These are phyloP conservation scores for Drosophila monieri DNA, from an alignment of 2,888 invertebrate genomes.

Conservation along the genomic window DNA sequence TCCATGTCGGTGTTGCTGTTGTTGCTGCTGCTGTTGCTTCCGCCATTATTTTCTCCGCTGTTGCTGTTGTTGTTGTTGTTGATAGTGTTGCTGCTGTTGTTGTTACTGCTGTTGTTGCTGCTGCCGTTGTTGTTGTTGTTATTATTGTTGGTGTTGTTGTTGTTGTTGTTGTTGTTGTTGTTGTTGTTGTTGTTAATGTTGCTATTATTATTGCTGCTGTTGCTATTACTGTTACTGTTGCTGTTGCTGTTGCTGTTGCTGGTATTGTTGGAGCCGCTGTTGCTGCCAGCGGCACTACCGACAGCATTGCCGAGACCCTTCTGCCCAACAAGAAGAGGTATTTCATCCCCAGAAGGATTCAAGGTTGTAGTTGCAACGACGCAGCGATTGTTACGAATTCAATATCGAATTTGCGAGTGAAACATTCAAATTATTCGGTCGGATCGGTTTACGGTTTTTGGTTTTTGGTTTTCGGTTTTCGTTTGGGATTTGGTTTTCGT, in stretches of 20 bases:
- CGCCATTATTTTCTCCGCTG: constrained; percentile 9
- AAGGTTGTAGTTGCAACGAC: background rate
- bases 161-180: constrained; percentile 31
- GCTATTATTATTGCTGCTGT: constrained; percentile 1
- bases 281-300: background rate
- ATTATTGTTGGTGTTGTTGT: background rate
- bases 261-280: constrained; percentile 2
- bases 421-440: constrained; percentile 12
- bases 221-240: constrained; percentile 12
- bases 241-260: constrained; percentile 16
- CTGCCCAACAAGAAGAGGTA: background rate
- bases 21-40: constrained; percentile 42
- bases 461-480: constrained; percentile 16
- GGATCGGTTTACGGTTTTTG: constrained; percentile 13
- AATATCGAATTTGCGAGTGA: constrained; percentile 1
- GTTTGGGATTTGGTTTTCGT: constrained; percentile 6
- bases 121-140: constrained; percentile 13
- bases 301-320: background rate
- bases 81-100: constrained; percentile 16
- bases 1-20: constrained; percentile 54
- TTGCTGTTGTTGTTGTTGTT: constrained; percentile 19
- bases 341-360: constrained; percentile 1
- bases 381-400: background rate
- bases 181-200: constrained; percentile 7
- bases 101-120: constrained; percentile 7